Percentiles rank a stretch among this genome's conserved stretches.
Evolutionary conservation across 2,888 invertebrate species (phyloP).

Genomic region (Nemotelus pantherinus): DNA sequence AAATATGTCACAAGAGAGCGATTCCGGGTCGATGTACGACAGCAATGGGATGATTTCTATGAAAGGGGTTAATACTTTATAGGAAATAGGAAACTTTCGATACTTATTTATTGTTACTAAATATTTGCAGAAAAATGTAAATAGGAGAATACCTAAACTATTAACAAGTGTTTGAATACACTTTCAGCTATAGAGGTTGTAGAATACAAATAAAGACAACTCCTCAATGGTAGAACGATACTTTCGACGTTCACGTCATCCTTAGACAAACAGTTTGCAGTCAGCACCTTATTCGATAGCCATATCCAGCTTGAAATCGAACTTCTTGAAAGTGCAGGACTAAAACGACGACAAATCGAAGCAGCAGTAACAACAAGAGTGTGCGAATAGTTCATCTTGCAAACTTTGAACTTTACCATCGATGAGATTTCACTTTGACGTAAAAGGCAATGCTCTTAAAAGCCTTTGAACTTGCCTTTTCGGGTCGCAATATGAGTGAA

Average conservation of each 20-base stretch:
- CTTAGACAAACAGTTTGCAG: too few relatives aligned
- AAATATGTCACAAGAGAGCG: conserved; percentile 32
- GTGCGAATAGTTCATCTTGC: conserved; percentile 11
- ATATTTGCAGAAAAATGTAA: not conserved
- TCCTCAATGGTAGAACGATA: too few relatives aligned
- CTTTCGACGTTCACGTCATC: too few relatives aligned
- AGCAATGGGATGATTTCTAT: not conserved
- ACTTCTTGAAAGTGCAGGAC: conserved; percentile 20
- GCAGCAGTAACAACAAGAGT: not conserved
- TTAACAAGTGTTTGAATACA: too few relatives aligned
- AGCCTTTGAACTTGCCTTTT: conserved; percentile 27
- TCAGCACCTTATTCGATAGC: too few relatives aligned
- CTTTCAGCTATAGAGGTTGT: too few relatives aligned
- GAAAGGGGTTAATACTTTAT: too few relatives aligned
- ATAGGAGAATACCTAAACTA: not conserved
- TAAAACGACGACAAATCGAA: conserved; percentile 18
- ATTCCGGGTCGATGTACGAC: conserved; percentile 36
- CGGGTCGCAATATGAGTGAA: not conserved
- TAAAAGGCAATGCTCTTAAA: not conserved
- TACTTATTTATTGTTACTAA: not conserved
- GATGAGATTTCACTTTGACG: conserved; percentile 14
- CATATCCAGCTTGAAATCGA: not conserved
- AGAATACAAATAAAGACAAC: too few relatives aligned
- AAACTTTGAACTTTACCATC: conserved; percentile 11
- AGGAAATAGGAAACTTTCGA: not conserved